Evolutionary conservation across 2,888 invertebrate species (phyloP).

Genomic region (Spodoptera picta): DNA sequence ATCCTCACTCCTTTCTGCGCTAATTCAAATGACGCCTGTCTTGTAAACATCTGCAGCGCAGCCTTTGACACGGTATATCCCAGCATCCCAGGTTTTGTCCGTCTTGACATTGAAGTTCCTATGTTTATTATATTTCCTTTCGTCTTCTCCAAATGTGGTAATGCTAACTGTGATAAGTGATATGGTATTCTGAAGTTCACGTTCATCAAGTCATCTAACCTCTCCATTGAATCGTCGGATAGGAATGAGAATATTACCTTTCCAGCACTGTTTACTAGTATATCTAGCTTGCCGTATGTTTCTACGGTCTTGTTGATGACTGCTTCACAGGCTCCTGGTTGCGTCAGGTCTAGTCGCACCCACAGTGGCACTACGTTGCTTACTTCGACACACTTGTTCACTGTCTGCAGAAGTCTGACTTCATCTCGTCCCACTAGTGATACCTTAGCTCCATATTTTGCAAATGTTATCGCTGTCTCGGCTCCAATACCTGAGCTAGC

Average conservation of each 20-base stretch:
- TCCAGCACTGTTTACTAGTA: conserved; percentile 70
- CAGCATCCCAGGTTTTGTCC: conserved; percentile 63
- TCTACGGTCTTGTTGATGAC: conserved; percentile 65
- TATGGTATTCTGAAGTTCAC: conserved; percentile 71
- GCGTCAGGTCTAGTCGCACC: conserved; percentile 61
- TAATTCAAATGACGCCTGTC: conserved; percentile 66
- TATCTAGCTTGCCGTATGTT: conserved; percentile 66
- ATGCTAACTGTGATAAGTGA: conserved; percentile 62
- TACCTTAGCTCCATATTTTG: conserved; percentile 63
- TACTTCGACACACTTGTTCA: conserved; percentile 58
- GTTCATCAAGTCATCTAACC: conserved; percentile 68
- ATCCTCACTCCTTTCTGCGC: conserved; percentile 67
- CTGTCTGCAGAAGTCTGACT: conserved; percentile 58
- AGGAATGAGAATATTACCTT: conserved; percentile 62
- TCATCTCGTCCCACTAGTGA: conserved; percentile 67
- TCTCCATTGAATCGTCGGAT: conserved; percentile 63
- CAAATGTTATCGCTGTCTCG: conserved; percentile 64
- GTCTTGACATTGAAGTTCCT: conserved; percentile 62
- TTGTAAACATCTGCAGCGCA: conserved; percentile 65
- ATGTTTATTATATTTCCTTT: conserved; percentile 72
- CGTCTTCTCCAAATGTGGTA: conserved; percentile 67
- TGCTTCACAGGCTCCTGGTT: conserved; percentile 63
- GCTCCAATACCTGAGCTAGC: conserved; percentile 75
- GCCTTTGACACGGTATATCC: conserved; percentile 66
- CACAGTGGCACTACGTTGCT: conserved; percentile 57